Percentiles rank a stretch among this genome's conserved stretches.
Conservation (phyloP, 2,797 vertebrate genomes). For the Microchirus variegatus region DNA sequence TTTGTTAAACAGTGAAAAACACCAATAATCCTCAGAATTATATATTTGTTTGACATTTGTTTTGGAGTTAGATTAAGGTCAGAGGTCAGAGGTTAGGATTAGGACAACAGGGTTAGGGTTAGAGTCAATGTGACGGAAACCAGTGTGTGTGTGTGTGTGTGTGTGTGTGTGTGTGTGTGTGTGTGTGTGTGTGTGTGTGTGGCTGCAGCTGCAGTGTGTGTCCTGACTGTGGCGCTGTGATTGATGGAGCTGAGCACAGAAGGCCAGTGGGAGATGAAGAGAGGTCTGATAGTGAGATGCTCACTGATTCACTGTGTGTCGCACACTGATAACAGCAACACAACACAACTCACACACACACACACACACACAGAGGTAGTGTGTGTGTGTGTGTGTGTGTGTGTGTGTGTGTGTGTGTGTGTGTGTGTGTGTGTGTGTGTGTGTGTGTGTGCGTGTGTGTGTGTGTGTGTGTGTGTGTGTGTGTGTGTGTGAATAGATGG, state of each 20-base stretch:
- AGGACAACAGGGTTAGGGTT: no score
- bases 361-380: background rate
- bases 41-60: no score
- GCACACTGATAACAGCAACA: conserved; percentile 80
- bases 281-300: conserved; percentile 78
- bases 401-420: conserved; percentile 62
- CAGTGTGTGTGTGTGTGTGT: background rate
- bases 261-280: conserved; percentile 81
- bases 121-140: no score
- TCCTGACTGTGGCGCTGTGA: conserved; percentile 70
- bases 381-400: conserved; percentile 58
- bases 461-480: conserved; percentile 21
- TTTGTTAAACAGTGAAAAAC: no score
- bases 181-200: background rate
- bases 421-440: conserved; percentile 57
- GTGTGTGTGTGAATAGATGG: conserved; percentile 50
- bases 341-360: conserved; percentile 36
- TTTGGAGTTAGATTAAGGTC: no score
- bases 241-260: conserved; percentile 78
- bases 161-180: conserved; percentile 13
- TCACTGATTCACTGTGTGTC: conserved; percentile 83
- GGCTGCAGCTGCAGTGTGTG: conserved; percentile 38
- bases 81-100: no score
- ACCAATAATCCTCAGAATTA: no score
- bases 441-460: conserved; percentile 62